These are phyloP conservation scores for Sula dactylatra DNA, from an alignment of 2,113 vertebrate genomes.

Conservation along the genomic window DNA sequence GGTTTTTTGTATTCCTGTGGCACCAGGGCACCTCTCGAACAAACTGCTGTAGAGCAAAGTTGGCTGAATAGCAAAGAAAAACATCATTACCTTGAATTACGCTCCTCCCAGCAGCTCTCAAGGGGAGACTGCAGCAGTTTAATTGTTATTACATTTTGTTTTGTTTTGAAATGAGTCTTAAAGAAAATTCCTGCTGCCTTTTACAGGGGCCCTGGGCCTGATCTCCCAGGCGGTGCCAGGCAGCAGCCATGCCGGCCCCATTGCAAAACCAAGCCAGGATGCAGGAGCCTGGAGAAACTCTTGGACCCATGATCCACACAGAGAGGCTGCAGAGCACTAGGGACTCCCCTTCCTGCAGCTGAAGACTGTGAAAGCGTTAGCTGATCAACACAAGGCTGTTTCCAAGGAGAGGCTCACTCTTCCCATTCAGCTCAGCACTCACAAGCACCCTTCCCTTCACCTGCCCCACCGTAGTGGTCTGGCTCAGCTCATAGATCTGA, in stretches of 20 bases:
- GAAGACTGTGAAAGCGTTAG: not conserved
- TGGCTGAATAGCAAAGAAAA: not conserved
- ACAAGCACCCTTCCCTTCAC: not conserved
- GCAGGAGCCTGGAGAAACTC: not conserved
- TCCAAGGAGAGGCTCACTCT: not conserved
- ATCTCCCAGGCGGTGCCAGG: not conserved
- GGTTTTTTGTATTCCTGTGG: not conserved
- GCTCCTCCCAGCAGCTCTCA: not conserved
- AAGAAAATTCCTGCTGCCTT: not conserved
- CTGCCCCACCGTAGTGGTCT: not conserved
- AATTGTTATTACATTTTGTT: not conserved
- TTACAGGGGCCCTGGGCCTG: not conserved
- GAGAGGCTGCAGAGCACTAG: not conserved
- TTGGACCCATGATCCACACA: not conserved
- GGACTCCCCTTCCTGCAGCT: not conserved
- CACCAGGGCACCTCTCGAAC: not conserved
- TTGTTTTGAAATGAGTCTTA: not conserved
- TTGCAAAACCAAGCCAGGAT: not conserved
- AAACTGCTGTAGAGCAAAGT: not conserved
- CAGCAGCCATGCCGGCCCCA: rapidly evolving
- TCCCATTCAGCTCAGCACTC: not conserved
- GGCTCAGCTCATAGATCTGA: not conserved
- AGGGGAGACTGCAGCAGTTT: not conserved
- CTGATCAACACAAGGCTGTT: not conserved
- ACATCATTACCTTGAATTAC: not conserved